Percentiles rank a stretch among this genome's conserved stretches.
phyloP scores from a whole-genome alignment of 2,797 vertebrate genomes.

The Merluccius polli region DNA sequence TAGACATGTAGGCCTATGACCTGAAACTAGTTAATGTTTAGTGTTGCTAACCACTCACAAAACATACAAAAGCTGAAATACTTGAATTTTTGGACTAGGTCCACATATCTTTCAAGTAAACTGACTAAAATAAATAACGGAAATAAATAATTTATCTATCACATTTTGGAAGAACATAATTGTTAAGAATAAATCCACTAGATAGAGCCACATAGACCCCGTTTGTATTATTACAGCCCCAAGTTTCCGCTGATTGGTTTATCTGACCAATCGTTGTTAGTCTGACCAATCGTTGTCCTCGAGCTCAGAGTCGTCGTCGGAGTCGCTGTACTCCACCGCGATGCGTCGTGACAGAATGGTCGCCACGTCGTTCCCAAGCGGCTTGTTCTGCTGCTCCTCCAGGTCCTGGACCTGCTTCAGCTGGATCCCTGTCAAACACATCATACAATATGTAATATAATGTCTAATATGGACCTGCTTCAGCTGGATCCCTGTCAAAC shows the following conservation, averaged over 20 bases:
- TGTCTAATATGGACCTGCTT: too few species aligned
- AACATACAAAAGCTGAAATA: background rate
- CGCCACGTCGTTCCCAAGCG: slow-evolving; percentile 89
- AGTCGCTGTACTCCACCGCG: slow-evolving; percentile 92
- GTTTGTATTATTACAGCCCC: slow-evolving; percentile 40
- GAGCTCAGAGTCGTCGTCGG: slow-evolving; percentile 91
- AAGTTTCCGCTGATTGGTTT: background rate
- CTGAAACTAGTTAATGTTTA: background rate
- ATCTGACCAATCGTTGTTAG: slow-evolving; percentile 53
- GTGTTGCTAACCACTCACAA: background rate
- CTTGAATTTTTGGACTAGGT: background rate
- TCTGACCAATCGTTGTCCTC: slow-evolving; percentile 95
- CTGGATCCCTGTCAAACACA: slow-evolving; percentile 81
- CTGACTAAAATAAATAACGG: background rate
- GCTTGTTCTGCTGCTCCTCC: slow-evolving; percentile 89
- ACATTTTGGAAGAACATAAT: background rate
- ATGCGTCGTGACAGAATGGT: slow-evolving; percentile 94
- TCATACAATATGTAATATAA: background rate
- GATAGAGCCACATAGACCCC: background rate
- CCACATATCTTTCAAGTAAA: background rate
- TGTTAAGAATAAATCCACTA: background rate
- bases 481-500: too few species aligned
- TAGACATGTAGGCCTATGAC: background rate
- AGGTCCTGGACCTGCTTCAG: slow-evolving; percentile 94
- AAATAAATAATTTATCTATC: background rate